These are phyloP conservation scores for Lordiphosa collinella DNA, from an alignment of 1,140 invertebrate species.

Conservation along the genomic window DNA sequence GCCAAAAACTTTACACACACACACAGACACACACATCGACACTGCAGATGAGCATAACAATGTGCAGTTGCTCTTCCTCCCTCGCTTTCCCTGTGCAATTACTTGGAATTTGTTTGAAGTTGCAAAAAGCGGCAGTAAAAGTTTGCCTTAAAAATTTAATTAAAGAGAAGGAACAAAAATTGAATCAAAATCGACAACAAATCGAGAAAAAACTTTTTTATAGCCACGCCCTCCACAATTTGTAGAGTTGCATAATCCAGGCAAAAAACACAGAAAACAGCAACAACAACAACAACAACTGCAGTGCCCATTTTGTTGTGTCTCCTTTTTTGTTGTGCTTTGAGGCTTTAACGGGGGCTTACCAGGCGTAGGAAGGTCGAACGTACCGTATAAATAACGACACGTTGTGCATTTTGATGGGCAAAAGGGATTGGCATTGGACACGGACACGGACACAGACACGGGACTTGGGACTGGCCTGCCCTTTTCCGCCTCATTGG, in stretches of 20 bases:
- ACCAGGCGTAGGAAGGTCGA: constrained; percentile 5
- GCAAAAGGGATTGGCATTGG: constrained; percentile 18
- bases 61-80: constrained; percentile 37
- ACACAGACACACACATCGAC: neutral
- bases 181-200: constrained; percentile 40
- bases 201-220: constrained; percentile 47
- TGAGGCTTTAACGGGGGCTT: constrained; percentile 33
- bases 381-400: constrained; percentile 58
- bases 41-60: constrained; percentile 36
- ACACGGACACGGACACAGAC: constrained; percentile 10
- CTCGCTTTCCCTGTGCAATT: constrained; percentile 69
- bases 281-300: neutral
- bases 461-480: constrained; percentile 26
- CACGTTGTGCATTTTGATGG: constrained; percentile 73
- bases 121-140: constrained; percentile 45
- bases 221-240: constrained; percentile 25
- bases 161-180: constrained; percentile 32
- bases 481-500: constrained; percentile 70
- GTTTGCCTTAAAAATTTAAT: constrained; percentile 72
- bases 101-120: constrained; percentile 74
- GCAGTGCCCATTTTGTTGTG: neutral
- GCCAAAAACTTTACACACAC: constrained; percentile 39
- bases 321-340: constrained; percentile 15
- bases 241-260: constrained; percentile 40
- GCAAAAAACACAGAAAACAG: neutral